Evolutionary conservation across 2,888 invertebrate genomes (phyloP).

Genomic region (Sipha maydis): DNA sequence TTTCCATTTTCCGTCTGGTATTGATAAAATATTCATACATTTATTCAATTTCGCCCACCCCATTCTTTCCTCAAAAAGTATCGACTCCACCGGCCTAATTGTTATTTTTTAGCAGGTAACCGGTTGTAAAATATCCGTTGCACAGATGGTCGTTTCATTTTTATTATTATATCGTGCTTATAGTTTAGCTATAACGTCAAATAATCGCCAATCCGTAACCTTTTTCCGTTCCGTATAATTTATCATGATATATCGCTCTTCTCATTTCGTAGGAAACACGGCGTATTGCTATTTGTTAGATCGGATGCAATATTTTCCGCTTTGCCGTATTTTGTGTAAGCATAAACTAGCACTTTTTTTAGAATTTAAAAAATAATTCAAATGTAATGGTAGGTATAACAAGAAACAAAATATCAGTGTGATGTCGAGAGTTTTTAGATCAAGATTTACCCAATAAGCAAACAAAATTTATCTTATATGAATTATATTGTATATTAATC

Average conservation of each 20-base stretch:
- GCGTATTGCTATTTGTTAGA: neutral
- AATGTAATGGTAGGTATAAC: too few relatives aligned
- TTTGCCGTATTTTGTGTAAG: neutral
- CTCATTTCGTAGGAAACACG: neutral
- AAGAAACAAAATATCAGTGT: too few relatives aligned
- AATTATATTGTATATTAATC: too few relatives aligned
- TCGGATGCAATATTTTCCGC: neutral
- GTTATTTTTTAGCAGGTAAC: neutral
- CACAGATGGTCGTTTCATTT: neutral
- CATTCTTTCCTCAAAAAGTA: too few relatives aligned
- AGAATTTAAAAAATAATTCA: too few relatives aligned
- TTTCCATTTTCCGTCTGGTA: too few relatives aligned
- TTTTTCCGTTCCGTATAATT: neutral
- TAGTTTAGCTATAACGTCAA: neutral
- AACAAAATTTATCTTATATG: too few relatives aligned
- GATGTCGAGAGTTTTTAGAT: too few relatives aligned
- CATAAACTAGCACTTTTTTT: too few relatives aligned
- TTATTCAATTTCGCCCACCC: too few relatives aligned
- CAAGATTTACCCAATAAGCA: too few relatives aligned
- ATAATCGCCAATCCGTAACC: neutral
- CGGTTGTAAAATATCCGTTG: neutral
- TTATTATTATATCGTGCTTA: neutral
- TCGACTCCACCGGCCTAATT: neutral
- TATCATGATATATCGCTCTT: neutral
- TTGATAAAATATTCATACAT: too few relatives aligned